These are phyloP conservation scores for Ditula angustiorana DNA, from an alignment of 2,888 invertebrate species.

Conservation along the genomic window DNA sequence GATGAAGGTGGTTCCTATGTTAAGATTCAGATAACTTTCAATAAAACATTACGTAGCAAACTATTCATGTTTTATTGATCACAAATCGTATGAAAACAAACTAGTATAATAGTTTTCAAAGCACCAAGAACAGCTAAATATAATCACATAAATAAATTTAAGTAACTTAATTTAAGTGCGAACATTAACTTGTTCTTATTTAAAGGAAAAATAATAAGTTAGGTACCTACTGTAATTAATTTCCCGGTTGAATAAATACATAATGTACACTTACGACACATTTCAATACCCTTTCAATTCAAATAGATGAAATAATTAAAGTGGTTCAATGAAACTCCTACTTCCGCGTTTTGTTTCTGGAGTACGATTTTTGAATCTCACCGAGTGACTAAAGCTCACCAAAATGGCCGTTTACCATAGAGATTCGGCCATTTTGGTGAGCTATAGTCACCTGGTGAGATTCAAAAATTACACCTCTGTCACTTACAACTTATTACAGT, in stretches of 20 bases:
- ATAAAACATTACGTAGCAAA: not conserved
- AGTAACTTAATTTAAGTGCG: too few relatives aligned
- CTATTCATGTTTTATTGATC: not conserved
- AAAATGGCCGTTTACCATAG: too few relatives aligned
- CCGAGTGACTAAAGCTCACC: too few relatives aligned
- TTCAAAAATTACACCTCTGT: too few relatives aligned
- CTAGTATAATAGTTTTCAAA: not conserved
- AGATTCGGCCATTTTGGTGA: too few relatives aligned
- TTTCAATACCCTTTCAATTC: constrained; percentile 22
- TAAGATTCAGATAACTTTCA: too few relatives aligned
- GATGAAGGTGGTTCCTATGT: too few relatives aligned
- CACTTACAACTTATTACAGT: too few relatives aligned
- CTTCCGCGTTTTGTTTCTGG: too few relatives aligned
- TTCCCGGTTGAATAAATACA: constrained; percentile 9
- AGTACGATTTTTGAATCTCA: too few relatives aligned
- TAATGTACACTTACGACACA: not conserved
- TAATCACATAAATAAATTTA: not conserved
- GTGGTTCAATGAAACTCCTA: not conserved
- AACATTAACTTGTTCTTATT: too few relatives aligned
- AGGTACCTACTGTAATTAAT: not conserved
- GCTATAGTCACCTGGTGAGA: too few relatives aligned
- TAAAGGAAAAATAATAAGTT: not conserved
- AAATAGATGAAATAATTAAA: constrained; percentile 1
- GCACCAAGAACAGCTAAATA: not conserved
- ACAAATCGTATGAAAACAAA: not conserved